A percentile compares a stretch with the other conserved stretches of the same genome.
These are phyloP conservation scores for Caenorhabditis briggsae DNA, from an alignment of 1,140 invertebrate genomes.

Conservation along the genomic window DNA sequence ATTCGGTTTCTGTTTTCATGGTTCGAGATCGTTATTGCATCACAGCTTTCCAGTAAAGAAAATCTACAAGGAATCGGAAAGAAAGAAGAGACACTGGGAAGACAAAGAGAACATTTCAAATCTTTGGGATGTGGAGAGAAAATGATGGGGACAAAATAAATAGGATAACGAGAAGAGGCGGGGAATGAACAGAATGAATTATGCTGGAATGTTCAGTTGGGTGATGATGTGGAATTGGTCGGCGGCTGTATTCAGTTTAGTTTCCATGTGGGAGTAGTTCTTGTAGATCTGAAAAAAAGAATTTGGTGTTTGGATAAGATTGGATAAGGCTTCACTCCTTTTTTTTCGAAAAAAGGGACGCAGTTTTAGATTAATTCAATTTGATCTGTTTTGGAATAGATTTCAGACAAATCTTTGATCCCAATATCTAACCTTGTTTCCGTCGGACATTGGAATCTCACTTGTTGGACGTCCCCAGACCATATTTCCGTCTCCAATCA, in stretches of 20 bases:
- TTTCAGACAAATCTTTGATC: background rate
- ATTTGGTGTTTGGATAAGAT: background rate
- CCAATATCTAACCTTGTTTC: slow-evolving; percentile 8
- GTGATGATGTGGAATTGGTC: slow-evolving; percentile 41
- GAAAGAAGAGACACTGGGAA: background rate
- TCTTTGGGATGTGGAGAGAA: background rate
- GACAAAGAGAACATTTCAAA: background rate
- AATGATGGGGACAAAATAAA: background rate
- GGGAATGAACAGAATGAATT: background rate
- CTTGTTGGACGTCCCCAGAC: slow-evolving; percentile 46
- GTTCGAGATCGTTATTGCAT: slow-evolving; percentile 36
- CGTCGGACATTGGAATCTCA: slow-evolving; percentile 21
- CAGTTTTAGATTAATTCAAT: background rate
- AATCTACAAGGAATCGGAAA: slow-evolving; percentile 5
- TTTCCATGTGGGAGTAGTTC: slow-evolving; percentile 36
- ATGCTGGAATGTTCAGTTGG: slow-evolving; percentile 1
- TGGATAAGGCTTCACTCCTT: background rate
- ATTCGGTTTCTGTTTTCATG: background rate
- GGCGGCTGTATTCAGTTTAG: slow-evolving; percentile 2
- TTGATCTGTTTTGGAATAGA: background rate
- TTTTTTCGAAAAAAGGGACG: too few species aligned
- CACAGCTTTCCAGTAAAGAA: slow-evolving; percentile 15
- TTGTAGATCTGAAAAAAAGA: slow-evolving; percentile 21
- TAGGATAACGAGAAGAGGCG: background rate
- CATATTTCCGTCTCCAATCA: slow-evolving; percentile 48